A percentile compares a stretch with the other conserved stretches of the same genome.
These are phyloP conservation scores for Nibea coibor DNA, from an alignment of 2,113 vertebrate genomes.

Conservation along the genomic window DNA sequence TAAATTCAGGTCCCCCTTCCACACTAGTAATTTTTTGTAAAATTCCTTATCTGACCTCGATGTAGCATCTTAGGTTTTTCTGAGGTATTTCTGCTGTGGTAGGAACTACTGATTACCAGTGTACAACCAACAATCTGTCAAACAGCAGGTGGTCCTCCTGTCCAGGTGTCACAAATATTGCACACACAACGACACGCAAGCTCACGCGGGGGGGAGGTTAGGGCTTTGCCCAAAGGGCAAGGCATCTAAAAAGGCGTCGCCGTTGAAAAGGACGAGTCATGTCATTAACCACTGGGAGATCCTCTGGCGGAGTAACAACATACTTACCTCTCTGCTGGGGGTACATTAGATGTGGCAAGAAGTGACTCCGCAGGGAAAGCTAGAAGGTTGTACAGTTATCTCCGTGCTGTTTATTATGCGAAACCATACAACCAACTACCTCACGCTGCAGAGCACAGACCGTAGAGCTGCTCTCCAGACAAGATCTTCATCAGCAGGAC, in stretches of 20 bases:
- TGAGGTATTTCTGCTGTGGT: constrained; percentile 38
- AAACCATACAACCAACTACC: constrained; percentile 91
- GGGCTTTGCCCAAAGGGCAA: constrained; percentile 26
- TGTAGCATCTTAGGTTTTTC: not conserved
- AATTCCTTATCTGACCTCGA: not conserved
- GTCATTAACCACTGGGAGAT: constrained; percentile 60
- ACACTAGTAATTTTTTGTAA: not conserved
- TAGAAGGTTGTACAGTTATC: constrained; percentile 90
- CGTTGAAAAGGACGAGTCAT: constrained; percentile 41
- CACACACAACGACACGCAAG: constrained; percentile 38
- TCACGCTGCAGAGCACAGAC: constrained; percentile 85
- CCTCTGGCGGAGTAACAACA: constrained; percentile 46
- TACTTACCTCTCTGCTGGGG: constrained; percentile 78
- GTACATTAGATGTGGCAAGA: constrained; percentile 59
- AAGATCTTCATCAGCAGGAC: constrained; percentile 67
- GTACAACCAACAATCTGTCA: constrained; percentile 19
- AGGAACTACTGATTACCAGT: constrained; percentile 21
- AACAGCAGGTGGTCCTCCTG: constrained; percentile 19
- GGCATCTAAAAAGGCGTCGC: constrained; percentile 22
- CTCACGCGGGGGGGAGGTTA: not conserved
- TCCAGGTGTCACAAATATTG: constrained; percentile 39
- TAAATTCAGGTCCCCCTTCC: not conserved
- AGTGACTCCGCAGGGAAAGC: constrained; percentile 88
- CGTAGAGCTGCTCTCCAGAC: constrained; percentile 68
- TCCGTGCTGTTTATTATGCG: constrained; percentile 87